A percentile compares a stretch with the other conserved stretches of the same genome.
phyloP scores from a whole-genome alignment of 2,797 vertebrate species.

The Semaprochilodus insignis region DNA sequence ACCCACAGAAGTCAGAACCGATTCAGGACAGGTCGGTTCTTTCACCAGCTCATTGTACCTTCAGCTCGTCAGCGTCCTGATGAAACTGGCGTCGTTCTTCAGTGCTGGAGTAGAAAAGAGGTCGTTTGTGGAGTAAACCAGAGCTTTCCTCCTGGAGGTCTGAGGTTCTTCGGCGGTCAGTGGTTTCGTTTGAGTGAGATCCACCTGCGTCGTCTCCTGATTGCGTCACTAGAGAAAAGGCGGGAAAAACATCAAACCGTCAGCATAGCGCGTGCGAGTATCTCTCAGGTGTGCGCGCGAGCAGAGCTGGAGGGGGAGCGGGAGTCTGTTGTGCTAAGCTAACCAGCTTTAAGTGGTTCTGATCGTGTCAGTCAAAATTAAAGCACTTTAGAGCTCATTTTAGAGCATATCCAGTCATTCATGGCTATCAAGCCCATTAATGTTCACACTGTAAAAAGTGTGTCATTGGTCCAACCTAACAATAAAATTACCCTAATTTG shows the following conservation, averaged over 20 bases:
- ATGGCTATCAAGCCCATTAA: too few species aligned
- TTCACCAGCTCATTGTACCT: neutral
- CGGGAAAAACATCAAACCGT: constrained; percentile 23
- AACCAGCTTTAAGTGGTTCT: too few species aligned
- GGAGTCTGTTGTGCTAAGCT: too few species aligned
- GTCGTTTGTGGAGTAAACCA: neutral
- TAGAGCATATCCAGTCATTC: too few species aligned
- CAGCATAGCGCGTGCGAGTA: neutral
- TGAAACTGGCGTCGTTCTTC: constrained; percentile 12
- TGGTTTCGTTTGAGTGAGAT: constrained; percentile 10
- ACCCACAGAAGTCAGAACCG: neutral
- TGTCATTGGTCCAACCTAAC: too few species aligned
- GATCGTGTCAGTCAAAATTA: too few species aligned
- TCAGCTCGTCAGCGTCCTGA: neutral
- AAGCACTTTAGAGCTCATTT: too few species aligned
- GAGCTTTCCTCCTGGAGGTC: constrained; percentile 22
- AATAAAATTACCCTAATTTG: too few species aligned
- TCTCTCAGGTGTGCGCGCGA: neutral
- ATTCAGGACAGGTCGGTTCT: neutral
- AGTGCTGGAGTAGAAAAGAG: neutral
- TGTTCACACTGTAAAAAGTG: too few species aligned
- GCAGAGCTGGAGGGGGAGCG: neutral
- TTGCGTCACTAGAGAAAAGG: constrained; percentile 38
- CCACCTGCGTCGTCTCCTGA: constrained; percentile 40
- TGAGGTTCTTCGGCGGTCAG: constrained; percentile 8